Evolutionary conservation across 2,113 vertebrate genomes (phyloP), one percentile per base, ranked within the genome.

Genomic region (Actenoides hombroni): DNA sequence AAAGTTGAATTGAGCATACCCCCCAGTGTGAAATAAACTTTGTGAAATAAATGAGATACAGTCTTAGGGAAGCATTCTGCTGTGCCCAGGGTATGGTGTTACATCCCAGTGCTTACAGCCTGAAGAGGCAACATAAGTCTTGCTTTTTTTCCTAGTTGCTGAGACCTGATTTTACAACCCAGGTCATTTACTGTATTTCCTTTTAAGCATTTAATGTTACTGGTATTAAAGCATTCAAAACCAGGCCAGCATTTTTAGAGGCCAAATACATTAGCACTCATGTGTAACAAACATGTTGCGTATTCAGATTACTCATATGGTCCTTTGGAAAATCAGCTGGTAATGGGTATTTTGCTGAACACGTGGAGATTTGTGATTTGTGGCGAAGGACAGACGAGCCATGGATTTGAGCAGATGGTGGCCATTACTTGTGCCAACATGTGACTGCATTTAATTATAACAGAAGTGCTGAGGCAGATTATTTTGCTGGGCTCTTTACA

Each of bases 371-470:
- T 64, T 69, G 48, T 73, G 60, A 56, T 86, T 86, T 89, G 88
- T 57, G 7, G 68, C 68, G 63, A 93, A 96, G 92, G 91, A 83
- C 90, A 79, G 49, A 37, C 11, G 65, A 88, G 86, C 70, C 33
- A 2, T 54, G 94, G 48, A 46, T 92, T 44, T 56, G 75, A 96
- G 83, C 96, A 97, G 96, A 96, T 97, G 97, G 96, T 79, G 68
- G 77, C 77, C 96, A 92, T 97, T 88, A 84, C 76, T 87, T 79
- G 74, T 86, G 83, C 92, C 94, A 88, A 79, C 48, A 20, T 71
- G 76, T 54, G 20, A 89, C 90, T 87, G 37, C 39, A 39, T 85
- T 86, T 87, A 74, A 91, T 88, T 83, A 69, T 35, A 53, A 46
- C 44, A 51, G 67, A 85, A 94, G 63, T 87, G 69, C 91, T 39